Base-by-base conservation (phyloP, 2,113 vertebrate species). In the Lota lota region DNA sequence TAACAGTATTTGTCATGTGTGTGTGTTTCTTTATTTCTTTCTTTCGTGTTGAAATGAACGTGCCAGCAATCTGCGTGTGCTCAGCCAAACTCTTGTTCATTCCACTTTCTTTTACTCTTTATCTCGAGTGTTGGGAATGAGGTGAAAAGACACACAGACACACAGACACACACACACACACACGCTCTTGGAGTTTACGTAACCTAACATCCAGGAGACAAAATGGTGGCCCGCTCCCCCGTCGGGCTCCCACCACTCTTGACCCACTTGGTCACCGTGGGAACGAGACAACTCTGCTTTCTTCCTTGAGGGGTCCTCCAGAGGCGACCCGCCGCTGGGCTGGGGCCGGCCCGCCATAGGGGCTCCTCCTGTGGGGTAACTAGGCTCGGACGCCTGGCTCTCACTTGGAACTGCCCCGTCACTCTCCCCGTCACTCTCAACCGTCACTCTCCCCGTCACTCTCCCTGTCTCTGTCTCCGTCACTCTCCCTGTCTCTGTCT, bases 121-220 rank as follows among this genome's bases (percentile, higher is more conserved):
- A 64, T 36, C 53, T 54, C 5, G 18, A 54, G 53, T 54, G 53
- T 54, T 66, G 56, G 19, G 67, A 40, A 14, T 15, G 40, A 33
- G 28, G 74, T 70, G 68, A 54, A n/a, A 62, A 67, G 40, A 21
- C 40, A 22, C 19, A 14, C 20, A 22, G 22, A 28, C 28, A 64
- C 62, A 68, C 72, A 56, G 57, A 36, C 28, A 68, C 69, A 59
- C 56, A 67, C 40, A 21, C 54, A 65, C 61, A 63, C 63, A 36
- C 76, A 67, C 68, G 63, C 67, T 36, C 62, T 69, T 51, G 40
- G 21, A 54, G 22, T 53, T 66, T 54, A 56, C n/a, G 47, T 56
- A 66, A 66, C 47, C 64, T 66, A 56, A 50, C 18, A 64, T 50
- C 36, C 19, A 21, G 63, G 36, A 19, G 36, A 63, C 61, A 63